Conservation (phyloP, 2,797 vertebrate species). For the Psittacula echo region DNA sequence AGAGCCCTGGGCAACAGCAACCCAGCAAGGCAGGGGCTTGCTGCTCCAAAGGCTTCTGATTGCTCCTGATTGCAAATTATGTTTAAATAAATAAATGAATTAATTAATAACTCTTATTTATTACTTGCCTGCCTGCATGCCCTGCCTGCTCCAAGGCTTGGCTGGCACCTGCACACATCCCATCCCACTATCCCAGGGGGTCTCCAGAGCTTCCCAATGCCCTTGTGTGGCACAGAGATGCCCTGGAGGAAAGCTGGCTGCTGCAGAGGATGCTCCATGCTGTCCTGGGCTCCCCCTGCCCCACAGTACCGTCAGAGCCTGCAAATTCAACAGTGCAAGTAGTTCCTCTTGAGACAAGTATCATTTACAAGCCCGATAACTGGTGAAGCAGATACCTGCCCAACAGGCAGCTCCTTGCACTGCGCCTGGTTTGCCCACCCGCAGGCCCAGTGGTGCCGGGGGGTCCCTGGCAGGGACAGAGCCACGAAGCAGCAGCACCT, state of each 20-base stretch:
- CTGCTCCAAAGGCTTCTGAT: not conserved
- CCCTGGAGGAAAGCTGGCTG: not conserved
- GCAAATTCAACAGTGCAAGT: not conserved
- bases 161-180: not conserved
- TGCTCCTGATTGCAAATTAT: not conserved
- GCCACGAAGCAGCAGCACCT: not conserved
- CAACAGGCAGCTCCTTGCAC: not conserved
- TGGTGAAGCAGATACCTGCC: not conserved
- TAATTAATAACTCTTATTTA: not conserved
- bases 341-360: not conserved
- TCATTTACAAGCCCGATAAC: not conserved
- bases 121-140: not conserved
- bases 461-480: not conserved
- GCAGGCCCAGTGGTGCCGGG: not conserved
- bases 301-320: not conserved
- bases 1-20: not conserved
- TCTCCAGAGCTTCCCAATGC: not conserved
- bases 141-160: not conserved
- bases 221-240: not conserved
- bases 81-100: not conserved
- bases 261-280: not conserved
- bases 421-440: fast-evolving
- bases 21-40: not conserved
- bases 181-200: too few relatives aligned
- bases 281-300: not conserved